Percentiles rank a stretch among this genome's conserved stretches.
Evolutionary conservation across 2,797 vertebrate genomes (phyloP).

Genomic region (Poliocrania exsul): DNA sequence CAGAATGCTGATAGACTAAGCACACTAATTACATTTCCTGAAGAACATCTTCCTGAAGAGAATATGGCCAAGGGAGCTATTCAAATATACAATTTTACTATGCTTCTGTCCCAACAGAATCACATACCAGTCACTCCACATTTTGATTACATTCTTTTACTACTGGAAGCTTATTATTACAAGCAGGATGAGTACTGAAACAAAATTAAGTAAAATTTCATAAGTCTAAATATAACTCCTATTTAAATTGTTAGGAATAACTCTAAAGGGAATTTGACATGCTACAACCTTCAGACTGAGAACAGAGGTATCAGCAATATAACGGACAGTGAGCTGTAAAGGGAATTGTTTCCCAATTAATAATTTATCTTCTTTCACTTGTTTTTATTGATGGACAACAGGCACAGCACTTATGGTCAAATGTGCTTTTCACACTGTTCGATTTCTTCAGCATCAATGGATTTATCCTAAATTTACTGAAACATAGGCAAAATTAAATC

Average conservation of each 20-base stretch:
- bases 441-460: not conserved
- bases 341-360: not conserved
- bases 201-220: conserved; percentile 27
- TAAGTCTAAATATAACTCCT: not conserved
- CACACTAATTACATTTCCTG: not conserved
- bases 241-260: not conserved
- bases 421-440: not conserved
- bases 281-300: not conserved
- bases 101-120: not conserved
- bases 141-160: conserved; percentile 4
- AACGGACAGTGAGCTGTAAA: not conserved
- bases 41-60: not conserved
- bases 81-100: not conserved
- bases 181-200: not conserved
- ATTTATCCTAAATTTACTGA: not conserved
- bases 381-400: not conserved
- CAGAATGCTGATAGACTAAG: not conserved
- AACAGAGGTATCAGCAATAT: not conserved
- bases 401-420: not conserved
- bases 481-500: not conserved
- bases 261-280: not conserved
- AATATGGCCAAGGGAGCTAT: not conserved
- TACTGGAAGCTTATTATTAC: not conserved
- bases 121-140: not conserved
- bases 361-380: not conserved